Percentiles rank a stretch among this genome's conserved stretches.
phyloP scores from a whole-genome alignment of 2,797 vertebrate genomes.

The Sparus aurata region DNA sequence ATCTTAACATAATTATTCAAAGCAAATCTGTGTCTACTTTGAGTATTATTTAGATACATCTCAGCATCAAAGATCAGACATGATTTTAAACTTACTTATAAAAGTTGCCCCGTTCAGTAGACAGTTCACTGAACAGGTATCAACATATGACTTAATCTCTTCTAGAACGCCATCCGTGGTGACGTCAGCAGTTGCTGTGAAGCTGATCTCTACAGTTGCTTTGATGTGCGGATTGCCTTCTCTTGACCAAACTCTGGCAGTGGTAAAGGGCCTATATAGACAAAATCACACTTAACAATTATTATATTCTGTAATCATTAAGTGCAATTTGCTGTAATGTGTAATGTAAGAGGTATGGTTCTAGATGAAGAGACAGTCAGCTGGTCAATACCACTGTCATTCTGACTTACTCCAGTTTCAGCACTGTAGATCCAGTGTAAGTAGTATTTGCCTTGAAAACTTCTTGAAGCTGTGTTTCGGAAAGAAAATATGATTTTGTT shows the following conservation, averaged over 20 bases:
- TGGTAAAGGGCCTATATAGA: accelerated
- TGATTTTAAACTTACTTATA: background rate
- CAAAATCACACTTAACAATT: background rate
- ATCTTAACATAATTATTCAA: background rate
- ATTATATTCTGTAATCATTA: background rate
- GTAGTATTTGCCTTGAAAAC: accelerated
- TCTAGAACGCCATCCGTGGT: too few species aligned
- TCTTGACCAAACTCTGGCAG: accelerated
- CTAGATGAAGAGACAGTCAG: background rate
- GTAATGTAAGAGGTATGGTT: background rate
- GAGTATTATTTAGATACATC: background rate
- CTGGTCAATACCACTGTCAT: background rate
- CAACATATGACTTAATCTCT: too few species aligned
- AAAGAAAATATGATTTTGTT: background rate
- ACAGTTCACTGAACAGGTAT: too few species aligned
- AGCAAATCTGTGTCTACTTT: background rate
- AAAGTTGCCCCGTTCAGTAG: accelerated
- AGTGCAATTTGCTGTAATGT: background rate
- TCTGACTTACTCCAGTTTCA: slow-evolving; percentile 50
- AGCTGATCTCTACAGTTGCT: too few species aligned
- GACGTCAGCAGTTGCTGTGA: too few species aligned
- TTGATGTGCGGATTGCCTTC: accelerated
- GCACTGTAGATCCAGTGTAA: slow-evolving; percentile 8
- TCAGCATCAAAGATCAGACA: background rate
- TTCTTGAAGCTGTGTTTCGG: accelerated